Evolutionary conservation across 30 jellyfish, hydroid and myxozoan genomes (phyloP).

Genomic region (Hydractinia echinata): DNA sequence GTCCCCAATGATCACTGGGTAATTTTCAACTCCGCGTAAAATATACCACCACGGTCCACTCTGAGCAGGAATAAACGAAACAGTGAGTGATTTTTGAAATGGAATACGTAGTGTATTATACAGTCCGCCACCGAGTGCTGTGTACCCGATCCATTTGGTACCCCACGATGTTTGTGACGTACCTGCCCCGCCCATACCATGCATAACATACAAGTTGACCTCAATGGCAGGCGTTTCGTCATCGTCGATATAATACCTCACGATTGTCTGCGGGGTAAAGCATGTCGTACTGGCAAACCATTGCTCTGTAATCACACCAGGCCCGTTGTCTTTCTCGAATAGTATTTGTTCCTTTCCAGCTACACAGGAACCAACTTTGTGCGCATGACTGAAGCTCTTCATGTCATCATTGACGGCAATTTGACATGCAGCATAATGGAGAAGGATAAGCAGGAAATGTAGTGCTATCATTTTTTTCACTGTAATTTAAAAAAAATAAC

Average conservation of each 20-base stretch:
- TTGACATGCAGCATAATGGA: not conserved
- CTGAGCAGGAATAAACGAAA: constrained; percentile 39
- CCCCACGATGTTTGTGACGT: constrained; percentile 71
- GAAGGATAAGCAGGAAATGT: too few relatives aligned
- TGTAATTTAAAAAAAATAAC: too few relatives aligned
- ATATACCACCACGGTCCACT: constrained; percentile 62
- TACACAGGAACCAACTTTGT: constrained; percentile 56
- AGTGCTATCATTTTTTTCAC: too few relatives aligned
- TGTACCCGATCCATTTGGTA: constrained; percentile 72
- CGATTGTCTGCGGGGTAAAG: constrained; percentile 52
- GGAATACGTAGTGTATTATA: constrained; percentile 76
- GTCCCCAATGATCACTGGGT: constrained; percentile 66
- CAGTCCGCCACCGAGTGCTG: constrained; percentile 71
- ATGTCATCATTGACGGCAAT: constrained; percentile 23
- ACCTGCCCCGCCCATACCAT: constrained; percentile 53
- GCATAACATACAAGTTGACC: constrained; percentile 52
- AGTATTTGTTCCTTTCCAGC: constrained; percentile 45
- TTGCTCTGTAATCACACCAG: constrained; percentile 82
- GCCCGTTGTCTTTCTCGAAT: constrained; percentile 45
- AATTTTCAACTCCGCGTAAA: constrained; percentile 68
- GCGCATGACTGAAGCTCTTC: constrained; percentile 75
- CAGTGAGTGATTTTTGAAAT: constrained; percentile 53
- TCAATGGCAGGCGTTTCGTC: constrained; percentile 52
- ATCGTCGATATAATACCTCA: constrained; percentile 62
- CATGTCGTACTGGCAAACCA: constrained; percentile 72